Evolutionary conservation across 2,888 invertebrate genomes (phyloP).

Genomic region (Hypomecis atomaria): DNA sequence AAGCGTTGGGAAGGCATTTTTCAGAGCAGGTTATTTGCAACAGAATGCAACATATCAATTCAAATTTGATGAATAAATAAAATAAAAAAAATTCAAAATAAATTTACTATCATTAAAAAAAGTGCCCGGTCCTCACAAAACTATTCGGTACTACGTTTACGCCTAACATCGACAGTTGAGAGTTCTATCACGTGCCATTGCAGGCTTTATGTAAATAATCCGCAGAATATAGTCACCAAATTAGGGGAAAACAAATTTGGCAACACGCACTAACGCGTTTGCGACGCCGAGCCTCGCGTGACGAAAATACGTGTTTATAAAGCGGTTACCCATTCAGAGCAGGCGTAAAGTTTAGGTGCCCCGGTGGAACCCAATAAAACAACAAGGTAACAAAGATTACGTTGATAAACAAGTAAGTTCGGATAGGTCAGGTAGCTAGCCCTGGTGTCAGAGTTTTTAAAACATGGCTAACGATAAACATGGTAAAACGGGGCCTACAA

Average conservation of each 20-base stretch:
- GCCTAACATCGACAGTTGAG: neutral
- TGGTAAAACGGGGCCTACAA: too few relatives aligned
- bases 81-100: too few relatives aligned
- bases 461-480: too few relatives aligned
- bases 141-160: neutral
- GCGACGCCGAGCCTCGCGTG: slow-evolving; percentile 6
- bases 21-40: too few relatives aligned
- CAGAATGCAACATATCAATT: too few relatives aligned
- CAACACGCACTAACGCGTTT: slow-evolving; percentile 6
- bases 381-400: neutral
- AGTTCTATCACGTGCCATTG: slow-evolving; percentile 4
- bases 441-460: too few relatives aligned
- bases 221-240: neutral
- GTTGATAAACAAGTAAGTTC: too few relatives aligned
- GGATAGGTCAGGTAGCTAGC: too few relatives aligned
- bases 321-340: slow-evolving; percentile 11
- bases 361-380: slow-evolving; percentile 2
- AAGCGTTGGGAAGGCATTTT: too few relatives aligned
- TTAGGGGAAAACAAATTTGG: slow-evolving; percentile 15
- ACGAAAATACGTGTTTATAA: slow-evolving; percentile 11
- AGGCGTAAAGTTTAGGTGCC: slow-evolving; percentile 12
- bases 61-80: too few relatives aligned
- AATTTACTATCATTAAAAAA: too few relatives aligned
- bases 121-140: too few relatives aligned
- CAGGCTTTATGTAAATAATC: slow-evolving; percentile 1